Evolutionary conservation across 2,888 invertebrate genomes (phyloP), one percentile per base, ranked within the genome.

Genomic region (Omphaloscelis lunosa): DNA sequence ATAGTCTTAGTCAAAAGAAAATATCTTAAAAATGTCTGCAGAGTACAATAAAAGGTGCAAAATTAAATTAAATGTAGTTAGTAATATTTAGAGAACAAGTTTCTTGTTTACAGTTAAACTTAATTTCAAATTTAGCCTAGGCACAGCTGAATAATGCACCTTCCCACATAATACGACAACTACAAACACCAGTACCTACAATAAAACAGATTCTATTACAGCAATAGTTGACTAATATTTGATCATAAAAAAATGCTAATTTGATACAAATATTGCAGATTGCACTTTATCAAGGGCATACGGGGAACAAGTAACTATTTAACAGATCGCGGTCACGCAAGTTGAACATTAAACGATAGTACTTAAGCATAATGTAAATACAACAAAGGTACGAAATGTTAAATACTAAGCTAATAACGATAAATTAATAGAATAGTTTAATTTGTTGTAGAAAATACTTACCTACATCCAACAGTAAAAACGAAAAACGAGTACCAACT

Each of bases 261-360:
- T 76, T 78, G 48, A 17, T 51, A 63, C 29, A 77, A 29, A 23
- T 23, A 27, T 67, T 41, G 41, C 59, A 27, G 58, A 78, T 79
- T 45, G 70, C 58, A 79, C 53, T 80, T 48, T 62, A 59, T 29
- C 62, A 48, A 27, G 39, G 53, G 34, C 59, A 27, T 29, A 56
- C 0, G 27, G 27, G 58, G 66, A n/a, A 82, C 53, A 81, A 51
- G 85, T 62, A 75, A 70, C 62, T 65, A 65, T 75, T 34, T 65
- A 45, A 5, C n/a, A 66, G 56, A 82, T 76, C 61, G 65, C 70
- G 53, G 72, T 83, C 86, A 83, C 72, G 72, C 77, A 61, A 70
- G 48, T 56, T 61, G 45, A 20, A 27, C 7, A 45, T 1, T 51
- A 15, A 34, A 63, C 11, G 23, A 65, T 58, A 63, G 20, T 56